Conservation (phyloP, 2,797 vertebrate species). For the Remorina albescens region DNA sequence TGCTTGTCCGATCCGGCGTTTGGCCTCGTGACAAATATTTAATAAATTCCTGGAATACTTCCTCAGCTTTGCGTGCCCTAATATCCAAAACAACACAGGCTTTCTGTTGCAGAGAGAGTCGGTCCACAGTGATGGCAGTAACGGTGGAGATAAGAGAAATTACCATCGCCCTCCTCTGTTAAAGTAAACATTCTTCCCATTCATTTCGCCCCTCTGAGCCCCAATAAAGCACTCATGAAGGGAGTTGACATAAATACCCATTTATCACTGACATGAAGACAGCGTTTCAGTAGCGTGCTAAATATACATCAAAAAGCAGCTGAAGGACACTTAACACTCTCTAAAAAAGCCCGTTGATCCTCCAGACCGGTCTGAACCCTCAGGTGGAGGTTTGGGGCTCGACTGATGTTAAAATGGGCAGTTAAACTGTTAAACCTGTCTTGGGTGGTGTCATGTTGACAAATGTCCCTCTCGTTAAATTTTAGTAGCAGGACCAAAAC, state of each 20-base stretch:
- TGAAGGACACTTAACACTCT: slow-evolving; percentile 69
- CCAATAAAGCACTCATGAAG: slow-evolving; percentile 54
- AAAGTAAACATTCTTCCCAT: slow-evolving; percentile 46
- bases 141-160: slow-evolving; percentile 38
- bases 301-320: slow-evolving; percentile 81
- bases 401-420: slow-evolving; percentile 56
- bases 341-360: slow-evolving; percentile 75
- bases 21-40: slow-evolving; percentile 79
- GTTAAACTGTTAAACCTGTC: slow-evolving; percentile 64
- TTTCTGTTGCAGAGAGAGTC: slow-evolving; percentile 36
- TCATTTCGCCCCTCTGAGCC: slow-evolving; percentile 28
- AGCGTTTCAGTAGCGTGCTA: slow-evolving; percentile 71
- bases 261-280: slow-evolving; percentile 60
- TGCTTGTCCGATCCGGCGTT: slow-evolving; percentile 78
- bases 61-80: slow-evolving; percentile 64
- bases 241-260: slow-evolving; percentile 56
- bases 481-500: neutral
- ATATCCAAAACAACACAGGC: slow-evolving; percentile 64
- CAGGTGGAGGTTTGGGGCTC: slow-evolving; percentile 58
- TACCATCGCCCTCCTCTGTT: slow-evolving; percentile 11
- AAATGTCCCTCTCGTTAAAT: slow-evolving; percentile 40
- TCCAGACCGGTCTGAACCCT: slow-evolving; percentile 64
- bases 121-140: slow-evolving; percentile 21
- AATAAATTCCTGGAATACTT: slow-evolving; percentile 76
- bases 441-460: slow-evolving; percentile 60